Conservation (phyloP, 1,140 invertebrate genomes). For the Drosophila chauvacae region DNA sequence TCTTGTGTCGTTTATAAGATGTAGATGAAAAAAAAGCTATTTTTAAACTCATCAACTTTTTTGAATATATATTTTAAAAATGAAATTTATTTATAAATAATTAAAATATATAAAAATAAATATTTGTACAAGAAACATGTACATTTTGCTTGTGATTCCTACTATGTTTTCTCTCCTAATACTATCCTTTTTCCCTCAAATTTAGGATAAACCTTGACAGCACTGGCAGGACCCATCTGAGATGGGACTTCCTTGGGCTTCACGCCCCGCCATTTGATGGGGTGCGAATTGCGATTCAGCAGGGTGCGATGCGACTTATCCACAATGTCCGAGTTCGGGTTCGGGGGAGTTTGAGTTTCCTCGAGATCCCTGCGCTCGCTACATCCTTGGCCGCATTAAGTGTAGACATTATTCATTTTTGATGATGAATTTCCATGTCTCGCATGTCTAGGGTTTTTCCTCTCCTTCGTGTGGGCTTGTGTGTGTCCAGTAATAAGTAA, state of each 20-base stretch:
- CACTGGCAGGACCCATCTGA: constrained; percentile 16
- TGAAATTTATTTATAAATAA: not conserved
- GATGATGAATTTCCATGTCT: constrained; percentile 83
- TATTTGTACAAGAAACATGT: too few relatives aligned
- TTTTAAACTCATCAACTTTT: not conserved
- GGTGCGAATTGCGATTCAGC: constrained; percentile 76
- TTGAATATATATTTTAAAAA: not conserved
- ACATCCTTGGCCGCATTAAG: constrained; percentile 72
- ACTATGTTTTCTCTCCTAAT: not conserved
- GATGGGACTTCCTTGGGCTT: constrained; percentile 52
- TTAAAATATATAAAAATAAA: not conserved
- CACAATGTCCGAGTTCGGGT: constrained; percentile 27
- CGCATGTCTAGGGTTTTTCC: constrained; percentile 76
- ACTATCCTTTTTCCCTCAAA: not conserved
- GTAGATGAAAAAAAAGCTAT: not conserved
- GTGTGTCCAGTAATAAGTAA: constrained; percentile 79
- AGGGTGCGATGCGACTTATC: constrained; percentile 74
- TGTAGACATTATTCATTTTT: constrained; percentile 84
- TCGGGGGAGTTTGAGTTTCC: constrained; percentile 21
- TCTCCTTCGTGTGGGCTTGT: not conserved
- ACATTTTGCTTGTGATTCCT: not conserved
- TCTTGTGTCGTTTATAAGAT: not conserved
- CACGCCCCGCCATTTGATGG: constrained; percentile 79
- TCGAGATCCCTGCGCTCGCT: constrained; percentile 3
- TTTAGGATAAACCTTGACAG: not conserved